Conservation (phyloP, 2,113 vertebrate species). For the Platichthys stellatus region DNA sequence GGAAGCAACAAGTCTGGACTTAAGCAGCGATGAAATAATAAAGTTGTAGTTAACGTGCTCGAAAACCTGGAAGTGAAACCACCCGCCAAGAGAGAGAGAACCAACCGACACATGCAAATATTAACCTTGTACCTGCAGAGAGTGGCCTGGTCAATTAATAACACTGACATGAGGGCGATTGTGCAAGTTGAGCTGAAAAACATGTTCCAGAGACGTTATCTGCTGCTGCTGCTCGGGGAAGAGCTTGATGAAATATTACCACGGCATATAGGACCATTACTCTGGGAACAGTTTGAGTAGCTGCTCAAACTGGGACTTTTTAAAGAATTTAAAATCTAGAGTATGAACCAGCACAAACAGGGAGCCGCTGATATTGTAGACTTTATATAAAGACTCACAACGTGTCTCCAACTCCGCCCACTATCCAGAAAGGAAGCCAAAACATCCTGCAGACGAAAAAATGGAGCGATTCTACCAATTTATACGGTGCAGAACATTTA, state of each 20-base stretch:
- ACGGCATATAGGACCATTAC: not conserved
- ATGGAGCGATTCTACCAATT: too few relatives aligned
- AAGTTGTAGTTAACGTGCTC: not conserved
- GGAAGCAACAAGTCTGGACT: not conserved
- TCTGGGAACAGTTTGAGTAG: not conserved
- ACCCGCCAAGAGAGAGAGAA: not conserved
- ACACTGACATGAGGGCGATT: conserved; percentile 2
- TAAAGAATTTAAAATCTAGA: not conserved
- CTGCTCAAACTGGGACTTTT: not conserved
- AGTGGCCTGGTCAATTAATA: conserved; percentile 16
- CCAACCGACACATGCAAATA: not conserved
- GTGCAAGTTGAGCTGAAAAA: conserved; percentile 24
- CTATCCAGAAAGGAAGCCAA: too few relatives aligned
- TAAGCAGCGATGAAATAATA: too few relatives aligned
- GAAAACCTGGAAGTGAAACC: conserved; percentile 35
- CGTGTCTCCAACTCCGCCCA: too few relatives aligned
- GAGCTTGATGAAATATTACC: conserved; percentile 20
- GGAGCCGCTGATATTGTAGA: too few relatives aligned
- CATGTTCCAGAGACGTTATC: conserved; percentile 20
- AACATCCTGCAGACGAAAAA: too few relatives aligned
- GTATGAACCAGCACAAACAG: too few relatives aligned
- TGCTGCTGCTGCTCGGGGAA: conserved; percentile 23
- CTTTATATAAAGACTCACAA: too few relatives aligned
- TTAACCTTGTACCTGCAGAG: not conserved
- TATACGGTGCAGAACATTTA: too few relatives aligned